Conservation (phyloP, 2,113 vertebrate species). For the Istiophorus platypterus region DNA sequence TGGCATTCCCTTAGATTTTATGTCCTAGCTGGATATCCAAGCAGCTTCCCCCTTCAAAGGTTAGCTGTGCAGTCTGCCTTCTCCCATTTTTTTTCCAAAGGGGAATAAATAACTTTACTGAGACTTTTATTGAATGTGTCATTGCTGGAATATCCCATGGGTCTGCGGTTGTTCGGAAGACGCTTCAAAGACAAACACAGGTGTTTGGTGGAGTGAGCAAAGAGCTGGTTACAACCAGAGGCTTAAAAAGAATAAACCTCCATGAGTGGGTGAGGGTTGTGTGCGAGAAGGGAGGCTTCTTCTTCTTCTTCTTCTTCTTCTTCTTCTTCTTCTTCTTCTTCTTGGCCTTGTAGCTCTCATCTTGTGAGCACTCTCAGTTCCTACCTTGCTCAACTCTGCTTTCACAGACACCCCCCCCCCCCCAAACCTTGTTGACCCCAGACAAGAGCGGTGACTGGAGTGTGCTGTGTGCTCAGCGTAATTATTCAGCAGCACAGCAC, state of each 20-base stretch:
- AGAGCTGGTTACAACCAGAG: conserved; percentile 65
- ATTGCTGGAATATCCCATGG: conserved; percentile 77
- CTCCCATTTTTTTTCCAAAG: conserved; percentile 64
- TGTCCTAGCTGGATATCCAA: conserved; percentile 81
- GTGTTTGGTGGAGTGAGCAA: conserved; percentile 77
- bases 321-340: conserved; percentile 62
- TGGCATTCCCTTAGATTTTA: conserved; percentile 82
- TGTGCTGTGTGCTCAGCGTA: conserved; percentile 38
- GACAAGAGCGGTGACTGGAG: conserved; percentile 42
- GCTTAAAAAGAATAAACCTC: conserved; percentile 74
- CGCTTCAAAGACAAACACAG: conserved; percentile 82
- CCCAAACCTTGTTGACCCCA: conserved; percentile 33
- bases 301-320: conserved; percentile 61
- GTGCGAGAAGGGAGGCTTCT: conserved; percentile 61
- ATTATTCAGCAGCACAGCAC: conserved; percentile 45
- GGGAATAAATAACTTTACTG: conserved; percentile 83
- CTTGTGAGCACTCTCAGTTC: conserved; percentile 59
- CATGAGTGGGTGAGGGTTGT: conserved; percentile 64
- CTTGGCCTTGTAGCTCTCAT: conserved; percentile 58
- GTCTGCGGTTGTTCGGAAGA: conserved; percentile 73
- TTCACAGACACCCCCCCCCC: conserved; percentile 19
- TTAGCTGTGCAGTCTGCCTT: conserved; percentile 73
- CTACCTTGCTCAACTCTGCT: conserved; percentile 32
- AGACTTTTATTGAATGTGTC: conserved; percentile 80
- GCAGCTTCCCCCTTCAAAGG: conserved; percentile 78